Evolutionary conservation across 1,140 invertebrate genomes (phyloP), one percentile per base, ranked within the genome.

Genomic region (Pentalonia nigronervosa): DNA sequence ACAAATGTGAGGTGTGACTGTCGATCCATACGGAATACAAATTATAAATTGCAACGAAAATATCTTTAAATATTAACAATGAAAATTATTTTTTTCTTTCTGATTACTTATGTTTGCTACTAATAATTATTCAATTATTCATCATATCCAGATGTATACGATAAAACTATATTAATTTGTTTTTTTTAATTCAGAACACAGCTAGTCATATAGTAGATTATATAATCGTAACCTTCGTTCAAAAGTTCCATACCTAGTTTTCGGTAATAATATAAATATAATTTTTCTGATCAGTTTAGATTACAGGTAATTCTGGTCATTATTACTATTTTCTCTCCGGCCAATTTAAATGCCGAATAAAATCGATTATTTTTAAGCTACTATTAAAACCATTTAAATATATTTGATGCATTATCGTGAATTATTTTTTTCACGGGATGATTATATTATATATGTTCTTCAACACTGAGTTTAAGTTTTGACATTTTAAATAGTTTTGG

Each of bases 141-240:
- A 53, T 50, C n/a, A 20, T 34, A 23, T 76, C 36, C 36, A 0
- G 14, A 41, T 36, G 83, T 84, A 25, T 84, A 41, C 41, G 47
- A 48, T 87, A 88, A 53, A 88, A 88, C 48, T 7, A 48, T 53
- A 88, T n/a, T 34, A 88, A 50, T 53, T 50, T 34, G 20, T 2
- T 34, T 87, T 48, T 87, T 30, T 53, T n/a, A 34, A 88, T 88
- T 88, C 87, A 3, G n/a, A 88, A 50, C 87, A 88, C 87, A 53
- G 17, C 86, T 83, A 87, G 81, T n/a, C 84, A 14, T 86, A 87
- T 1, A 48, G 36, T 30, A 25, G 30, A 34, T 20, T 84, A 36
- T 83, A 25, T 30, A 7, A 30, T 87, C 11, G 14, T 84, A 89
- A 89, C 88, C 88, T 89, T 89, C 88, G 34, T 56, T 7, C 34